A percentile compares a stretch with the other conserved stretches of the same genome.
Evolutionary conservation across 2,113 vertebrate species (phyloP).

Genomic region (Lipophrys pholis): DNA sequence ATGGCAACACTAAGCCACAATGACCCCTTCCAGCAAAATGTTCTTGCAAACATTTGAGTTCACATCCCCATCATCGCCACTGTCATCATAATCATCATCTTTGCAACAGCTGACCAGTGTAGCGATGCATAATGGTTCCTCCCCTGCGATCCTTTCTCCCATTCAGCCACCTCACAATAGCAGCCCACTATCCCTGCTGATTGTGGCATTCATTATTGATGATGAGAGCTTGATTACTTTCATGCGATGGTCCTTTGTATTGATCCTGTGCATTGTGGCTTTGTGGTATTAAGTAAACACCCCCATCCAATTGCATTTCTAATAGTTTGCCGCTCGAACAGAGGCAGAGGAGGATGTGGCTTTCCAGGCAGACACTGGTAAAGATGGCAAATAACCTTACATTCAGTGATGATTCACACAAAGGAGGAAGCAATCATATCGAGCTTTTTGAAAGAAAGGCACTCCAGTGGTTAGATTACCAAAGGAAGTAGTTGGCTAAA

Average conservation of each 20-base stretch:
- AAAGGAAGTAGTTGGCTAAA: conserved; percentile 1
- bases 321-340: conserved; percentile 69
- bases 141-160: conserved; percentile 37
- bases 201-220: conserved; percentile 81
- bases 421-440: conserved; percentile 19
- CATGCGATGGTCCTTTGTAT: conserved; percentile 58
- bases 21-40: conserved; percentile 2
- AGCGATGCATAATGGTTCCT: conserved; percentile 33
- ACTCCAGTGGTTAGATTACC: conserved; percentile 16
- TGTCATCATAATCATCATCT: conserved; percentile 40
- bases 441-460: conserved; percentile 18
- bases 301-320: conserved; percentile 66
- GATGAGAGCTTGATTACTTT: conserved; percentile 78
- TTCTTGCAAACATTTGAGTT: conserved; percentile 1
- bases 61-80: conserved; percentile 29
- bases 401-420: conserved; percentile 40
- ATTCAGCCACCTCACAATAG: conserved; percentile 72
- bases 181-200: conserved; percentile 55
- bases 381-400: conserved; percentile 37
- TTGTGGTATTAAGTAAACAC: conserved; percentile 71
- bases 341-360: neutral
- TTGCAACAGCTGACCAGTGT: conserved; percentile 51
- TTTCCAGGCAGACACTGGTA: too few species aligned
- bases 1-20: conserved; percentile 1
- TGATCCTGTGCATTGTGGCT: conserved; percentile 69